These are phyloP conservation scores for Bombus superbus DNA, from an alignment of 1,140 invertebrate species.

Conservation along the genomic window DNA sequence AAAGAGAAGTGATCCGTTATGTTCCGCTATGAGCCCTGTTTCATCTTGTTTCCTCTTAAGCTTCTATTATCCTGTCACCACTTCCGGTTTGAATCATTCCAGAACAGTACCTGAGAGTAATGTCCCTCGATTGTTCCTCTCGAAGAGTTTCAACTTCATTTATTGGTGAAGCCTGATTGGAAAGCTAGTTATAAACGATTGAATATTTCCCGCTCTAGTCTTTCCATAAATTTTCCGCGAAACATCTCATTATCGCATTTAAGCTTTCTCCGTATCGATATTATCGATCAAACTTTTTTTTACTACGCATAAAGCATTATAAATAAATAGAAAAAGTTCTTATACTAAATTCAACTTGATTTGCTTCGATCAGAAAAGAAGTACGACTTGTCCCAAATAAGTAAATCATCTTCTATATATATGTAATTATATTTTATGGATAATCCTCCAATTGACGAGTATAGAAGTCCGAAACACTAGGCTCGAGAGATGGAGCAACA, in stretches of 20 bases:
- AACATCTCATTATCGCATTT: neutral
- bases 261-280: neutral
- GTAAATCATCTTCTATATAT: no score
- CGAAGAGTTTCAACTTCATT: neutral
- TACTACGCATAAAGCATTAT: neutral
- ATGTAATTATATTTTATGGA: no score
- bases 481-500: no score
- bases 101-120: neutral
- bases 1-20: no score
- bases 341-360: neutral
- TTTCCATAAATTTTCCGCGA: neutral
- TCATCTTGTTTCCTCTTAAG: no score
- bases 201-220: neutral
- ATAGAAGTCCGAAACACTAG: no score
- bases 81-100: neutral
- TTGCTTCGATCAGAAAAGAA: neutral
- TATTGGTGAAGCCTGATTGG: constrained; percentile 10
- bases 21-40: no score
- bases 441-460: no score
- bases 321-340: neutral
- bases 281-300: neutral
- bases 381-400: no score
- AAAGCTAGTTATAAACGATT: constrained; percentile 7
- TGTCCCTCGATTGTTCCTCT: neutral
- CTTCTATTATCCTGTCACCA: neutral